Conservation (phyloP, 1,140 invertebrate species). For the Sipha flava region DNA sequence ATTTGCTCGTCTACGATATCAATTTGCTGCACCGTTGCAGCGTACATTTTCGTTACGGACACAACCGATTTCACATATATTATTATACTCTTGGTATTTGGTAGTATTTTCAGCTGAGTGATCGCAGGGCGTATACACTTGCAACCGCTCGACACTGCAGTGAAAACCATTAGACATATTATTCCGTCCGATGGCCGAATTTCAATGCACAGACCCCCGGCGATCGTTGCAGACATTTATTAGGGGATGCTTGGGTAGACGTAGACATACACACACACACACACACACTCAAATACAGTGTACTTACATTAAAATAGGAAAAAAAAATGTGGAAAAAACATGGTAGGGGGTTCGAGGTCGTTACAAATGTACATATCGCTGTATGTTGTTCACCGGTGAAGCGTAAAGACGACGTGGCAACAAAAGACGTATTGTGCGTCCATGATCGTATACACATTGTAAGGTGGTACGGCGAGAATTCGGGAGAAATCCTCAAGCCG, state of each 20-base stretch:
- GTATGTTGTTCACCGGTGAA: not conserved
- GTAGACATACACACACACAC: too few species aligned
- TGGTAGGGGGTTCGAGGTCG: conserved; percentile 2
- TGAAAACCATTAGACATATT: conserved; percentile 1
- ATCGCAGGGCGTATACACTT: not conserved
- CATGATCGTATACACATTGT: not conserved
- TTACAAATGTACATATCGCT: not conserved
- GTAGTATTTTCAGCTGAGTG: not conserved
- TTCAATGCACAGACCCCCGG: conserved; percentile 4
- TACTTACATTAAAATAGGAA: not conserved
- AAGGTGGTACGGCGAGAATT: not conserved
- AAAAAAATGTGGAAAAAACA: not conserved
- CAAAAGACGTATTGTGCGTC: conserved; percentile 17
- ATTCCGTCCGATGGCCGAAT: not conserved
- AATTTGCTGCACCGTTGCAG: not conserved
- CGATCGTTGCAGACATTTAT: not conserved
- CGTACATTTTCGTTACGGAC: not conserved
- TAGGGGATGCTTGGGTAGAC: not conserved
- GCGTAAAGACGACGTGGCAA: not conserved
- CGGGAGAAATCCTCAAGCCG: not conserved
- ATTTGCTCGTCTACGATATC: not conserved
- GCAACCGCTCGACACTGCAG: not conserved
- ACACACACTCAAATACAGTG: too few species aligned
- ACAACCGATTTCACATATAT: not conserved
- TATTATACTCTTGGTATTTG: not conserved